Conservation (phyloP, 2,797 vertebrate species). For the Anguilla marmorata region DNA sequence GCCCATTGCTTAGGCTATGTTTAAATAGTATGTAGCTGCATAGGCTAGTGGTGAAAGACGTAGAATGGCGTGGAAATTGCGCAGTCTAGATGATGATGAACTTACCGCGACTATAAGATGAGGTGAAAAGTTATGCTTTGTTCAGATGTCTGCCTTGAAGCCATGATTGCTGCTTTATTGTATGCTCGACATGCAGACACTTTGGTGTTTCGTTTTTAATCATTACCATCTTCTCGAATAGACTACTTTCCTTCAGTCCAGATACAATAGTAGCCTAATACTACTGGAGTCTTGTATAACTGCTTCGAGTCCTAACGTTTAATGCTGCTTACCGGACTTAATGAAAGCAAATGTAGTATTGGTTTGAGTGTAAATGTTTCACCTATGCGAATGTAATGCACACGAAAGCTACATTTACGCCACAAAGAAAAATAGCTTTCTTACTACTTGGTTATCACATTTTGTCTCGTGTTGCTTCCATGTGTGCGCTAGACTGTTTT, state of each 20-base stretch:
- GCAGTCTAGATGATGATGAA: neutral
- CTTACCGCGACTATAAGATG: neutral
- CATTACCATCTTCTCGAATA: neutral
- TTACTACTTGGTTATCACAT: neutral
- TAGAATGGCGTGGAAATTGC: neutral
- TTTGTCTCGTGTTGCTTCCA: neutral
- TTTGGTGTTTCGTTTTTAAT: neutral
- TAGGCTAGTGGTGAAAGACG: neutral
- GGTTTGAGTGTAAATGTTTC: neutral
- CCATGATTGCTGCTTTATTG: neutral
- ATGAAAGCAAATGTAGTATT: neutral
- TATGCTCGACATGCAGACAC: conserved; percentile 7
- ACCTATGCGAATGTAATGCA: neutral
- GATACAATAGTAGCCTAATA: neutral
- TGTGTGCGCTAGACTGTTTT: neutral
- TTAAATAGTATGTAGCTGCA: neutral
- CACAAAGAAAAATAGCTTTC: neutral
- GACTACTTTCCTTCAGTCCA: neutral
- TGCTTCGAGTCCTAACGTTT: neutral
- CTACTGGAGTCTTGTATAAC: neutral
- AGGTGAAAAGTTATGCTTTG: conserved; percentile 23
- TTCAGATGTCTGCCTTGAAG: neutral
- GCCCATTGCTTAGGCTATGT: neutral
- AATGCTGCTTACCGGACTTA: neutral
- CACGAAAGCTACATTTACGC: neutral